Evolutionary conservation across 2,797 vertebrate genomes (phyloP).

Genomic region (Schizopygopsis pylzovi): DNA sequence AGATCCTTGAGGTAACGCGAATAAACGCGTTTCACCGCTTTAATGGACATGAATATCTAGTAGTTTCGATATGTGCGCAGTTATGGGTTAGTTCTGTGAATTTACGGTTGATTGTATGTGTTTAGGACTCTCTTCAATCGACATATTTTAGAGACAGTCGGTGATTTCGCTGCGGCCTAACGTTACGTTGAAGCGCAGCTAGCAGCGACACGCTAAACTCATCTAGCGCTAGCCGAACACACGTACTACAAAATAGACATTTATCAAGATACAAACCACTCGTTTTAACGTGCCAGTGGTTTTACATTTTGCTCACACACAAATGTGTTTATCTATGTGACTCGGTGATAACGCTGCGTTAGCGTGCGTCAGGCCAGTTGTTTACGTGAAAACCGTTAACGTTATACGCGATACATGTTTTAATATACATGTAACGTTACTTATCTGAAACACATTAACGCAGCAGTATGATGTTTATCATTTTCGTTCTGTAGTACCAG

Average conservation of each 20-base stretch:
- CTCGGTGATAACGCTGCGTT: neutral
- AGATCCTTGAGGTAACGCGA: conserved; percentile 64
- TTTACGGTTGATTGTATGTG: neutral
- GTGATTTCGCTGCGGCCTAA: conserved; percentile 61
- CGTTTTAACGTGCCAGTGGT: neutral
- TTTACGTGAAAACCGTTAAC: conserved; percentile 13
- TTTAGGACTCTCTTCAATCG: neutral
- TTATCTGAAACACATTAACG: too few species aligned
- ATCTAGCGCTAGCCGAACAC: neutral
- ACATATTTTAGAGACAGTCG: too few species aligned
- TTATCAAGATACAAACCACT: neutral
- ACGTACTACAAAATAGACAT: neutral
- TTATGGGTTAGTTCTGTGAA: neutral
- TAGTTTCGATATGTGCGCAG: neutral
- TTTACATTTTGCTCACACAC: neutral
- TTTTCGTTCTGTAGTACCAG: neutral
- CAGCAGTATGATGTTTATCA: neutral
- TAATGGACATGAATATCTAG: neutral
- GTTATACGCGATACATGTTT: neutral
- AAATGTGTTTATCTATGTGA: neutral
- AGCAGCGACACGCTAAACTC: conserved; percentile 1
- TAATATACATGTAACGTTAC: neutral
- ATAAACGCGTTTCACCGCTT: neutral
- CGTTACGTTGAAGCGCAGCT: conserved; percentile 14
- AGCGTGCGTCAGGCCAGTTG: conserved; percentile 21